These are phyloP conservation scores for Eulemur mongoz DNA, from an alignment of 2,797 vertebrate genomes.

Conservation along the genomic window DNA sequence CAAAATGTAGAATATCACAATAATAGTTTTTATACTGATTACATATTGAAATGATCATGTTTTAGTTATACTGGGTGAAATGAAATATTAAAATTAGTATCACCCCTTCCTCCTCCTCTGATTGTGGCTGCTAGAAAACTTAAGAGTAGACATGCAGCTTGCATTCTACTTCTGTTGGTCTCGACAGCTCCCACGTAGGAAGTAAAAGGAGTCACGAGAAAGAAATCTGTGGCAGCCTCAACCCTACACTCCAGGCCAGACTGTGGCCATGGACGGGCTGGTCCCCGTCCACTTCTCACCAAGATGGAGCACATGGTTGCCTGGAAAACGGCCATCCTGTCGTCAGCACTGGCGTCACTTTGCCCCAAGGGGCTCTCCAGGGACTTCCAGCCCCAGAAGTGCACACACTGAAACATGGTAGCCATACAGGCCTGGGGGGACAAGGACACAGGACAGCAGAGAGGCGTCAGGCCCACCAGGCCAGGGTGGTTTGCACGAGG, in stretches of 20 bases:
- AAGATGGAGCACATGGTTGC: constrained; percentile 53
- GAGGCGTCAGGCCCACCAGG: background rate
- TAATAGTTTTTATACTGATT: background rate
- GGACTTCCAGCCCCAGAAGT: constrained; percentile 73
- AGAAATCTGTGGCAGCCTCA: rapidly evolving
- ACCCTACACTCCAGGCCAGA: background rate
- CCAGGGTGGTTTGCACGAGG: rapidly evolving
- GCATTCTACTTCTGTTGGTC: background rate
- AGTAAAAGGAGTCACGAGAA: background rate
- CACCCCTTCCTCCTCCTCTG: background rate
- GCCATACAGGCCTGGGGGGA: constrained; percentile 54
- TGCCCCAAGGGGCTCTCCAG: background rate
- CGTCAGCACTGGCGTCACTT: rapidly evolving
- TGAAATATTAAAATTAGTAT: background rate
- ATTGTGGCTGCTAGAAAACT: background rate
- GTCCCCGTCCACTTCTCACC: constrained; percentile 35
- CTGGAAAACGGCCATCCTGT: constrained; percentile 57
- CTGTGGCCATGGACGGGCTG: rapidly evolving
- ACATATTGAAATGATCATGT: background rate
- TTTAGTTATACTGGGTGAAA: background rate
- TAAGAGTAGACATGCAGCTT: rapidly evolving
- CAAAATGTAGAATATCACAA: background rate
- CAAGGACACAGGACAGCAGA: background rate
- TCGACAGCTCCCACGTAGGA: rapidly evolving
- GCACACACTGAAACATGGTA: constrained; percentile 68